Conservation (phyloP, 2,113 vertebrate species). For the Engystomops pustulosus region DNA sequence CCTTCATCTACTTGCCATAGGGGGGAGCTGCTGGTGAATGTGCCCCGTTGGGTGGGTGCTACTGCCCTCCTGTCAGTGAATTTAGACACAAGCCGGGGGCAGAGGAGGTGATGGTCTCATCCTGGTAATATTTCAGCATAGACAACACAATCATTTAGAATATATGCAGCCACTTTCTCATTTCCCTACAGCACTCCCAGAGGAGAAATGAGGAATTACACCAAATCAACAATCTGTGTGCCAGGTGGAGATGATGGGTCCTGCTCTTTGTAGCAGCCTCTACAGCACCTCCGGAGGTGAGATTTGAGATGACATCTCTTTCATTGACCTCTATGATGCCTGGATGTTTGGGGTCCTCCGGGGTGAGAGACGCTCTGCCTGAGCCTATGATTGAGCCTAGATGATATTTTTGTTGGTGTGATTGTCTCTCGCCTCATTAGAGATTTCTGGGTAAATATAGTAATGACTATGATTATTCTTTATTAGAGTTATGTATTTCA, state of each 20-base stretch:
- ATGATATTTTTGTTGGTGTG: not conserved
- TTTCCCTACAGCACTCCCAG: not conserved
- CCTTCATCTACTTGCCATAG: too few species aligned
- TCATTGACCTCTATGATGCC: too few species aligned
- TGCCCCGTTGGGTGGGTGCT: too few species aligned
- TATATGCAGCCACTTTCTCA: not conserved
- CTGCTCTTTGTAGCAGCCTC: not conserved
- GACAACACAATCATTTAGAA: too few species aligned
- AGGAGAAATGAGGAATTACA: not conserved
- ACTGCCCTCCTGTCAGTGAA: too few species aligned
- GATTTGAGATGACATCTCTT: too few species aligned
- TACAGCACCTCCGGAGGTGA: too few species aligned
- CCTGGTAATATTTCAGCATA: not conserved
- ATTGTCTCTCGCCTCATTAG: not conserved
- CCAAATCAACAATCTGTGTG: not conserved
- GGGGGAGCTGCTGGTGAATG: too few species aligned
- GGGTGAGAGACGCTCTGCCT: not conserved
- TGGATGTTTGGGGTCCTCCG: not conserved
- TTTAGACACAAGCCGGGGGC: too few species aligned
- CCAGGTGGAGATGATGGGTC: not conserved
- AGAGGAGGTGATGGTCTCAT: too few species aligned
- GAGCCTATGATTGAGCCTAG: not conserved
- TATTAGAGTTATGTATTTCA: conserved; percentile 17
- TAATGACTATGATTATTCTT: not conserved
- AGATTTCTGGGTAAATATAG: not conserved